phyloP scores from a whole-genome alignment of 1,140 invertebrate genomes.

The Monomorium pharaonis region DNA sequence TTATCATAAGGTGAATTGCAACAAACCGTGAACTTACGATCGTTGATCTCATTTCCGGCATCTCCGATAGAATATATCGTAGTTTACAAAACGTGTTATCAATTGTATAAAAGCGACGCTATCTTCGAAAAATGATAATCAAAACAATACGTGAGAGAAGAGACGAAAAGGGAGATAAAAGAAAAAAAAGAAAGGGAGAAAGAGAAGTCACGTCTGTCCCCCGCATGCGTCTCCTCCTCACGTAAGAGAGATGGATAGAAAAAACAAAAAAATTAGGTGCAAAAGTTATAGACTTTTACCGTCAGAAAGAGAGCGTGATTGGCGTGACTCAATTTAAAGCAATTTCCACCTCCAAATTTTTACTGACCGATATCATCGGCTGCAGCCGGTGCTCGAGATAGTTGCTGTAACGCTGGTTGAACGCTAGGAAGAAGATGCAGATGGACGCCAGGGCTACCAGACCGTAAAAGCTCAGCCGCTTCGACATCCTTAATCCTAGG shows the following conservation, averaged over 20 bases:
- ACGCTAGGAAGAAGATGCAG: slow-evolving; percentile 83
- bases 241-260: slow-evolving; percentile 2
- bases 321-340: slow-evolving; percentile 73
- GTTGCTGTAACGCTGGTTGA: slow-evolving; percentile 83
- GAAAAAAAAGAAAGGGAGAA: slow-evolving; percentile 58
- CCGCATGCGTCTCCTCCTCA: slow-evolving; percentile 31
- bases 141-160: not conserved
- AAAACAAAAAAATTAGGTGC: slow-evolving; percentile 68
- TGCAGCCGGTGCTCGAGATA: slow-evolving; percentile 82
- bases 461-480: slow-evolving; percentile 82
- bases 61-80: not conserved
- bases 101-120: not conserved
- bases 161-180: not conserved
- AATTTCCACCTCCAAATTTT: slow-evolving; percentile 72
- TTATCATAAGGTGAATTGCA: not conserved
- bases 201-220: slow-evolving; percentile 39
- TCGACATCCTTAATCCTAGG: slow-evolving; percentile 79
- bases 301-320: slow-evolving; percentile 72
- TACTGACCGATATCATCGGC: slow-evolving; percentile 82
- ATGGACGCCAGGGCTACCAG: slow-evolving; percentile 81
- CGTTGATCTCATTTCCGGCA: not conserved
- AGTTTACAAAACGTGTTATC: not conserved
- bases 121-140: not conserved
- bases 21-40: not conserved
- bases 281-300: slow-evolving; percentile 71